A percentile compares a stretch with the other conserved stretches of the same genome.
phyloP scores from a whole-genome alignment of 1,140 invertebrate species.

The Pararge aegeria region DNA sequence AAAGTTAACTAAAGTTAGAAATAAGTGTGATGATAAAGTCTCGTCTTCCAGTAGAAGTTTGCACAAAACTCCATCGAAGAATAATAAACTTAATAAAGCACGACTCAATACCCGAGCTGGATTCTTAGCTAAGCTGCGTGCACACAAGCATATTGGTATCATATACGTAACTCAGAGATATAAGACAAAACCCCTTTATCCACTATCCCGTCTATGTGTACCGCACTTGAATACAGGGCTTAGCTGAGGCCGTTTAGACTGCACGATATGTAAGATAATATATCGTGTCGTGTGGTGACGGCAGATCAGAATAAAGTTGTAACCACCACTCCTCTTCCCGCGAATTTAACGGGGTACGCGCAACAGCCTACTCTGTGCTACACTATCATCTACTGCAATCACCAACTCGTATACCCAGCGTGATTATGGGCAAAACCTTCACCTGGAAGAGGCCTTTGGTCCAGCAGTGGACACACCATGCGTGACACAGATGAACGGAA shows the following conservation, averaged over 20 bases:
- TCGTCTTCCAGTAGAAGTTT: background rate
- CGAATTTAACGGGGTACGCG: no score
- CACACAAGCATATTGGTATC: constrained; percentile 1
- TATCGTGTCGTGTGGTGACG: no score
- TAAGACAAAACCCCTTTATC: constrained; percentile 18
- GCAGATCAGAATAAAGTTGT: no score
- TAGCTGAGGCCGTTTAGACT: constrained; percentile 4
- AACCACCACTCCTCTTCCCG: no score
- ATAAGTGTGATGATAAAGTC: background rate
- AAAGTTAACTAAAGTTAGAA: no score
- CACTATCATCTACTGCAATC: no score
- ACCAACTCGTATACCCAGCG: no score
- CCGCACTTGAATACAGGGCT: constrained; percentile 15
- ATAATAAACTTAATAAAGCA: background rate
- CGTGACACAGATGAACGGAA: no score
- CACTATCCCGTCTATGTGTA: constrained; percentile 17
- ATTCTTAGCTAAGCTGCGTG: background rate
- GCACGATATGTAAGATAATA: background rate
- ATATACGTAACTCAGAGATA: constrained; percentile 4
- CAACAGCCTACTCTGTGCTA: no score
- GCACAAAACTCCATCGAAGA: background rate
- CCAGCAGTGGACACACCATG: no score
- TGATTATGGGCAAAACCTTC: no score
- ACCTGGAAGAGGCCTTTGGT: no score
- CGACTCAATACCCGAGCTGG: background rate